A percentile compares a stretch with the other conserved stretches of the same genome.
These are phyloP conservation scores for Linyphia triangularis DNA, from an alignment of 2,888 invertebrate genomes.

Conservation along the genomic window DNA sequence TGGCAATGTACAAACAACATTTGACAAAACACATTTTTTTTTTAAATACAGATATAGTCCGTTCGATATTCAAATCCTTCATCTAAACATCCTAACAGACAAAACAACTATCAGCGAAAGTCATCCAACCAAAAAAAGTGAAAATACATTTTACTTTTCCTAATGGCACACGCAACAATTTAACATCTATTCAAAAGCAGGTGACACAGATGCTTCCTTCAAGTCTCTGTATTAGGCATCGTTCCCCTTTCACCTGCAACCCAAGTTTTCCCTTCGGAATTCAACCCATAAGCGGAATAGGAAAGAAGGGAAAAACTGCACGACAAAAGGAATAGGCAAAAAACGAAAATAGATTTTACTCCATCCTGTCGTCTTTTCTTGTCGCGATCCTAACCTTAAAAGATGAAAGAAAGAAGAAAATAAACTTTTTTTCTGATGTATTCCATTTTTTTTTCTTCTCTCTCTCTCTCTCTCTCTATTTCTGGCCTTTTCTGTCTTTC, in stretches of 20 bases:
- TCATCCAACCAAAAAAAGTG: neutral
- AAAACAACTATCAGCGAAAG: neutral
- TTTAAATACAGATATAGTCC: neutral
- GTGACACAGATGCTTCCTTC: neutral
- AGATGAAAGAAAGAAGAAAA: neutral
- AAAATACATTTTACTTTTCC: neutral
- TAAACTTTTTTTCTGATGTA: slow-evolving; percentile 38
- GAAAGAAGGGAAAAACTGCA: neutral
- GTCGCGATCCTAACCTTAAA: slow-evolving; percentile 33
- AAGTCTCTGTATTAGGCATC: neutral
- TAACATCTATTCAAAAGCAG: neutral
- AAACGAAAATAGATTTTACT: slow-evolving; percentile 62
- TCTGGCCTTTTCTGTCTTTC: slow-evolving; percentile 29
- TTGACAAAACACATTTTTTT: neutral
- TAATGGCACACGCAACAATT: neutral
- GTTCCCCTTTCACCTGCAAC: neutral
- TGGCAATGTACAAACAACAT: neutral
- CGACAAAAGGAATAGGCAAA: slow-evolving; percentile 20
- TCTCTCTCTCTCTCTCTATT: too few species aligned
- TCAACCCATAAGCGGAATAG: neutral
- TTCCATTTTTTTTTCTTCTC: slow-evolving; percentile 11
- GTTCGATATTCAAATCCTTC: neutral
- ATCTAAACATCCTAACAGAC: neutral
- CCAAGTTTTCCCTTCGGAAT: neutral
- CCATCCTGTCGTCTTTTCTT: slow-evolving; percentile 45